Conservation (phyloP, 2,113 vertebrate species). For the Chionodraco myersi region DNA sequence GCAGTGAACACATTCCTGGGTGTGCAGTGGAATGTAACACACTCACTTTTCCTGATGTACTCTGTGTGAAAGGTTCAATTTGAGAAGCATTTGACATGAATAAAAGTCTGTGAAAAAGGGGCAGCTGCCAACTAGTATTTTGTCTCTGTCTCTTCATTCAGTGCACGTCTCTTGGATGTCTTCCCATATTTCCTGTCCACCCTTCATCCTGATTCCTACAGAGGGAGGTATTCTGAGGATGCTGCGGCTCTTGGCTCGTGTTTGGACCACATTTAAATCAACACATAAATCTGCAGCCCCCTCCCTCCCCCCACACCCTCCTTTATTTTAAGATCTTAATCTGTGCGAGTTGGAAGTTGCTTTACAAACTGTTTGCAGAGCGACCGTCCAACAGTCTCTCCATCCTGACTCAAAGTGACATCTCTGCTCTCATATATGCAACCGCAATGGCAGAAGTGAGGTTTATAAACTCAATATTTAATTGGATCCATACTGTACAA, state of each 20-base stretch:
- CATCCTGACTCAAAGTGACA: not conserved
- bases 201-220: not conserved
- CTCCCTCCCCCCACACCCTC: not conserved
- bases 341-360: conserved; percentile 50
- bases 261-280: conserved; percentile 20
- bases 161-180: not conserved
- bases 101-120: not conserved
- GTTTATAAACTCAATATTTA: no score
- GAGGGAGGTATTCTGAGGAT: not conserved
- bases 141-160: conserved; percentile 1
- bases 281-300: conserved; percentile 28
- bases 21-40: not conserved
- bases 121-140: not conserved
- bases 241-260: conserved; percentile 20
- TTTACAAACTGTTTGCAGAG: conserved; percentile 23
- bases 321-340: conserved; percentile 60
- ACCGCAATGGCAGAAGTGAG: no score
- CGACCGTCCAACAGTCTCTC: not conserved
- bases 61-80: conserved; percentile 20
- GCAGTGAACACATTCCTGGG: not conserved
- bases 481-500: no score
- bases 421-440: not conserved
- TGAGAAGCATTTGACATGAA: not conserved
- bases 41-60: conserved; percentile 14
- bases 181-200: not conserved